A percentile compares a stretch with the other conserved stretches of the same genome.
phyloP scores from a whole-genome alignment of 2,888 invertebrate genomes.

The Vanessa cardui region DNA sequence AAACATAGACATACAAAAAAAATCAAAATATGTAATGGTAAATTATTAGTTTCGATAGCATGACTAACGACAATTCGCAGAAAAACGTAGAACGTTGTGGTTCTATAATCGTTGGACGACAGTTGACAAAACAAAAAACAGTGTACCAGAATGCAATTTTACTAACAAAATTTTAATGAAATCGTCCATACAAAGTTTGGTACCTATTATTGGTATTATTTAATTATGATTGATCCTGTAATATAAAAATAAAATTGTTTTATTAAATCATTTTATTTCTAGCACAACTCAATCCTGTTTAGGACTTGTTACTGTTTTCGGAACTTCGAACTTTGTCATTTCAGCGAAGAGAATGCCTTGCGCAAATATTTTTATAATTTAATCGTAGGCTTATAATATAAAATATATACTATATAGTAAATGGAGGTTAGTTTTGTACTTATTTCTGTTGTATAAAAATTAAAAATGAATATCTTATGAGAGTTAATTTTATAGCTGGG shows the following conservation, averaged over 20 bases:
- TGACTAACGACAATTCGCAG: too few relatives aligned
- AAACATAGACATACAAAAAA: too few relatives aligned
- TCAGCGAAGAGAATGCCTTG: conserved; percentile 26
- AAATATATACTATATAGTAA: conserved; percentile 38
- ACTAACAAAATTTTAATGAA: conserved; percentile 74
- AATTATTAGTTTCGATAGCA: too few relatives aligned
- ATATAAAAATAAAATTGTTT: background rate
- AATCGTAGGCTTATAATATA: conserved; percentile 15
- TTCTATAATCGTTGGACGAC: conserved; percentile 6
- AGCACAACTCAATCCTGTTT: conserved; percentile 56
- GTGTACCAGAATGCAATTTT: conserved; percentile 66
- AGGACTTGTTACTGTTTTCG: conserved; percentile 52
- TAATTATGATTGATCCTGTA: conserved; percentile 32
- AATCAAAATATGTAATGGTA: too few relatives aligned
- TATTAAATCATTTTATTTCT: conserved; percentile 39
- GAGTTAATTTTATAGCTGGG: conserved; percentile 47
- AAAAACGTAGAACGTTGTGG: too few relatives aligned
- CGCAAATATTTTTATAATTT: conserved; percentile 26
- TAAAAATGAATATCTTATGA: background rate
- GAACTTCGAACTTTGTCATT: conserved; percentile 17
- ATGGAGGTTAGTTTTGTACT: conserved; percentile 65
- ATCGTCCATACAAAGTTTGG: conserved; percentile 62
- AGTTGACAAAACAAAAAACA: conserved; percentile 72
- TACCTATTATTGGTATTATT: conserved; percentile 43
- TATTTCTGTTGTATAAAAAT: background rate